phyloP scores from a whole-genome alignment of 2,888 invertebrate genomes.

The Drosophila eohydei region DNA sequence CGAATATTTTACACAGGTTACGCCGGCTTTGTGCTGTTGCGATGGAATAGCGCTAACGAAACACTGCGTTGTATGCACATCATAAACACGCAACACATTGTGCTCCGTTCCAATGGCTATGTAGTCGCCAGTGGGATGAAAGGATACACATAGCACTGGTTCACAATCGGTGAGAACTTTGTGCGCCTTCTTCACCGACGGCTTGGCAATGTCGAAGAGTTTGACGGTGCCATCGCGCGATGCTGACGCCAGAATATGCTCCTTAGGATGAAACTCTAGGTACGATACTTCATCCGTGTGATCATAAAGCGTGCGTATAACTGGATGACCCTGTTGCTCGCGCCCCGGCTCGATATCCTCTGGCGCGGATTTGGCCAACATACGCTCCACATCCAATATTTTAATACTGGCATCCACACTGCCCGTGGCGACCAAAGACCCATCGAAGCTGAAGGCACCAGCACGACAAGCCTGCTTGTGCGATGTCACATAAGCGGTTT shows the following conservation, averaged over 20 bases:
- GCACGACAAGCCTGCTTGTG: constrained; percentile 98
- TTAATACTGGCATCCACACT: constrained; percentile 99
- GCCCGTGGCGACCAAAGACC: constrained; percentile 98
- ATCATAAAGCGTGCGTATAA: constrained; percentile 96
- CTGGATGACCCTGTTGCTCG: constrained; percentile 97
- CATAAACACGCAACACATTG: constrained; percentile 95
- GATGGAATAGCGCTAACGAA: constrained; percentile 96
- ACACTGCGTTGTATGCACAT: constrained; percentile 97
- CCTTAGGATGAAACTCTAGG: constrained; percentile 97
- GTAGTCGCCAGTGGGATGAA: constrained; percentile 98
- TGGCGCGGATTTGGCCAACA: constrained; percentile 98
- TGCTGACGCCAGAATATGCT: constrained; percentile 97
- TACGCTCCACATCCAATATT: constrained; percentile 99
- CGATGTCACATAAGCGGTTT: constrained; percentile 99
- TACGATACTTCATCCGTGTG: constrained; percentile 99
- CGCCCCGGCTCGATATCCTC: constrained; percentile 93
- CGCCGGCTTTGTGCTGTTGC: constrained; percentile 92
- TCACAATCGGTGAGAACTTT: constrained; percentile 98
- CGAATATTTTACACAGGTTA: constrained; percentile 90
- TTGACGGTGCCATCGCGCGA: constrained; percentile 97
- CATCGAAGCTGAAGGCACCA: constrained; percentile 97
- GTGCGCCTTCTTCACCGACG: constrained; percentile 98
- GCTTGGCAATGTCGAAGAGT: constrained; percentile 98
- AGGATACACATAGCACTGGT: constrained; percentile 94
- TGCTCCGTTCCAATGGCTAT: constrained; percentile 97